Evolutionary conservation across 2,888 invertebrate genomes (phyloP), one percentile per base, ranked within the genome.

Genomic region (Lithophane socia): DNA sequence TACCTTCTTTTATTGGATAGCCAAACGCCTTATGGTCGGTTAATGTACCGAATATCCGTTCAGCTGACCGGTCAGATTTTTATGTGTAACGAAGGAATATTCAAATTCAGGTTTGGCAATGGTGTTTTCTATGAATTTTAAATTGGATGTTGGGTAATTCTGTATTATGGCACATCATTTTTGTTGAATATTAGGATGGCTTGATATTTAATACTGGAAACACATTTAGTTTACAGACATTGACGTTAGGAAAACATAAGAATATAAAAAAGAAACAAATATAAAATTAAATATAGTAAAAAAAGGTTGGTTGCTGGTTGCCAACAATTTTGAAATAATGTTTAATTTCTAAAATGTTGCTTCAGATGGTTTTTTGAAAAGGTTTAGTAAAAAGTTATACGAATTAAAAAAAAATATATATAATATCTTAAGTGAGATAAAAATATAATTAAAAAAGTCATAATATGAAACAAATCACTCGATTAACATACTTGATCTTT

Each of bases 1-100:
- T 85, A 89, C 91, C 86, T 88, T 88, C 91, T 88, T 92, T 92
- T 93, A 92, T 93, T 92, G 90, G 81, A 77, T 75, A 68, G 67
- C 77, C 79, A 83, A 82, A 79, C 79, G 74, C 76, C 77, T 86
- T 87, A 88, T 80, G 68, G 75, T 24, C 79, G 66, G 83, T 80
- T 86, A 89, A 87, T 87, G 84, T 86, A 86, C 77, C 64, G 60
- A 81, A 81, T 86, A 86, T 70, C 81, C 52, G 87, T 86, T 77
- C 67, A 24, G 72, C 66, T 44, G 77, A 52, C 74, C 66, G 86
- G 72, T 80, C 66, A 83, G 79, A 84, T 84, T 88, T 83, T 79
- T 82, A 74, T 78, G 56, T 52, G 12, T 8, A 24, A 37, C 60
- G 12, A 65, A 52, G 82, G 72, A 78, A 49, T 65, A 83, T 83